Conservation (phyloP, 1,140 invertebrate genomes). For the Drosophila novamexicana region DNA sequence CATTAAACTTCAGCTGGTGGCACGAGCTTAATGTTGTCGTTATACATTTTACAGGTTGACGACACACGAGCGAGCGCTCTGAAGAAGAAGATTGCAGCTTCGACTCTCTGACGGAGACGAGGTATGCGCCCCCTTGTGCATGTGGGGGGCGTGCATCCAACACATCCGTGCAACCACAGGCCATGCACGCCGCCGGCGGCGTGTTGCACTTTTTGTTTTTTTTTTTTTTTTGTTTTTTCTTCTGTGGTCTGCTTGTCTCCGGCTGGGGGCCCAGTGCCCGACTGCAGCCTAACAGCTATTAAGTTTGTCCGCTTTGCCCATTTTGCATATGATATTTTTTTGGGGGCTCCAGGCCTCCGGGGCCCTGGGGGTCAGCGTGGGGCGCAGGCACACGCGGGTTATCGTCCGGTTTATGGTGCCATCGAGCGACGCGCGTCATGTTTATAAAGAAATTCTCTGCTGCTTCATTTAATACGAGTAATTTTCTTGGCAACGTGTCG, state of each 20-base stretch:
- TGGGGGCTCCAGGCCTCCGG: constrained; percentile 10
- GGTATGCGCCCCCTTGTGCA: constrained; percentile 17
- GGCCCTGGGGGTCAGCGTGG: constrained; percentile 50
- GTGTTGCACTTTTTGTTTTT: constrained; percentile 33
- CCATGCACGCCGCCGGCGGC: constrained; percentile 36
- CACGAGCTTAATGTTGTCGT: constrained; percentile 83
- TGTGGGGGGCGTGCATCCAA: constrained; percentile 44
- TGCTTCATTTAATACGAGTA: constrained; percentile 56
- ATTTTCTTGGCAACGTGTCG: constrained; percentile 65
- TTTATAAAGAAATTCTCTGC: constrained; percentile 74
- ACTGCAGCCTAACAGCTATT: constrained; percentile 68
- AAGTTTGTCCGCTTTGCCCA: constrained; percentile 46
- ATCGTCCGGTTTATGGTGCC: constrained; percentile 78
- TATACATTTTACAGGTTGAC: constrained; percentile 82
- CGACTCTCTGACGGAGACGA: neutral
- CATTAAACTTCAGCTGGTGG: constrained; percentile 68
- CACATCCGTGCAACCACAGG: constrained; percentile 44
- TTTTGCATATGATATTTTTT: constrained; percentile 69
- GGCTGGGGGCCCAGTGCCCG: constrained; percentile 38
- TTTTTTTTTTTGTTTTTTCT: neutral
- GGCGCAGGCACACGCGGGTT: constrained; percentile 57
- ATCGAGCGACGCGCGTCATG: constrained; percentile 65
- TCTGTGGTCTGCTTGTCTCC: neutral
- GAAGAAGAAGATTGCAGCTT: constrained; percentile 5
- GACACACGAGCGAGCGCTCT: constrained; percentile 43